Conservation (phyloP, 2,888 invertebrate species). For the Sinohyriopsis cumingii region DNA sequence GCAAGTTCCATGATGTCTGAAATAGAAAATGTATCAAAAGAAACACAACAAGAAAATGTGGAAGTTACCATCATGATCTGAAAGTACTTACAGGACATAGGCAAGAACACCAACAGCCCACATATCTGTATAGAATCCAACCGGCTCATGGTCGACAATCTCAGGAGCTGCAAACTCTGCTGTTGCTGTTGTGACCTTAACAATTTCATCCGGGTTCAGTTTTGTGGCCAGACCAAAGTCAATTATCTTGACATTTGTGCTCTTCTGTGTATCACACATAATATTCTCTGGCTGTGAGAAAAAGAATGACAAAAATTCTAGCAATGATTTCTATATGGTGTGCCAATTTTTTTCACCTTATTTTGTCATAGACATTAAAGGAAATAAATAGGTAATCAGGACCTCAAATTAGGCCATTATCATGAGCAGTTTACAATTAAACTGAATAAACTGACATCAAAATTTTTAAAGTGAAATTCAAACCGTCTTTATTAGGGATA, state of each 20-base stretch:
- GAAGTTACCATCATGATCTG: neutral
- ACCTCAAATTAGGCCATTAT: too few relatives aligned
- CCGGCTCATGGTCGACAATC: slow-evolving; percentile 97
- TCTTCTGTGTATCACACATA: slow-evolving; percentile 97
- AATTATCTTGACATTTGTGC: slow-evolving; percentile 97
- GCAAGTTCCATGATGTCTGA: too few relatives aligned
- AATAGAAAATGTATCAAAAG: neutral
- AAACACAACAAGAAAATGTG: too few relatives aligned
- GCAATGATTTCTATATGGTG: neutral
- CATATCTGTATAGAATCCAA: slow-evolving; percentile 99
- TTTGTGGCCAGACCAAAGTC: slow-evolving; percentile 99
- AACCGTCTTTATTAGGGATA: too few relatives aligned
- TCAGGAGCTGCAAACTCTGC: slow-evolving; percentile 99
- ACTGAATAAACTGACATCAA: too few relatives aligned
- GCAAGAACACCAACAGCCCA: slow-evolving; percentile 99
- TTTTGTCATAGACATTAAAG: too few relatives aligned
- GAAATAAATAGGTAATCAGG: too few relatives aligned
- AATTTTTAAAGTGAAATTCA: too few relatives aligned
- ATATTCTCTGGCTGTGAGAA: slow-evolving; percentile 97
- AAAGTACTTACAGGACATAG: slow-evolving; percentile 90
- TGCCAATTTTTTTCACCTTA: too few relatives aligned
- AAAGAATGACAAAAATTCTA: neutral
- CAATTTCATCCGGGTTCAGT: slow-evolving; percentile 97
- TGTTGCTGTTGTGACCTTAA: slow-evolving; percentile 99
- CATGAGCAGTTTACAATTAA: too few relatives aligned